Base-by-base conservation (phyloP, 2,888 invertebrate species). In the Osmoderma eremita region DNA sequence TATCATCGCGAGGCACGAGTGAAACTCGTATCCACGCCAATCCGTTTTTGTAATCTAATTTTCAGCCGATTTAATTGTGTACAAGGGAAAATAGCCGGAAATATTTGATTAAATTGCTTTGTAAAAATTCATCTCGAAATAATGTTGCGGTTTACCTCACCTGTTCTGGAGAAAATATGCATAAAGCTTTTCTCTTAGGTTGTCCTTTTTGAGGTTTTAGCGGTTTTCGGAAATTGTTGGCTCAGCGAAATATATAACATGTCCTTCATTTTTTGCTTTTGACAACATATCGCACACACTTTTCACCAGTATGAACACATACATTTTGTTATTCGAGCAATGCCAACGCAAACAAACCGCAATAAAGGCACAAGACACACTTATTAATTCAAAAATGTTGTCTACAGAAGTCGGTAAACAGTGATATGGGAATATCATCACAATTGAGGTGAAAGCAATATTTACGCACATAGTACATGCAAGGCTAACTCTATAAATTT, bases 31-130 rank as follows among this genome's bases (percentile, higher is more conserved):
- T 24, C 6, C 24, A 68, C 63, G 69, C 68, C 63, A 65, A 30
- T 75, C 73, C 73, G 75, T 67, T 68, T 66, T 69, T 71, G 76
- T 76, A 77, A 76, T 77, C 75, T 77, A 77, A 77, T 77, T 77
- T 77, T 75, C 74, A 74, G 73, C 75, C 74, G 75, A 74, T 77
- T 76, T 77, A 76, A 77, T 76, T 75, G 74, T 24, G 50, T 38
- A 17, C 45, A 10, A 39, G 17, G 4, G 58, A 30, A 61, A 61
- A 61, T 45, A 48, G 36, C 58, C 45, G 24, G 30, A 61, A 45
- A 50, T 17, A 39, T 51, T 63, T 51, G 49, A 41, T 51, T 49
- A 63, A 41, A 38, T 30, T 38, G 38, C 63, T 63, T 51, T 49
- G 50, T 50, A 50, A 51, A 53, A 45, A 64, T 51, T 53, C 41